phyloP scores from a whole-genome alignment of 2,888 invertebrate species.

The Leucoptera coffeella region DNA sequence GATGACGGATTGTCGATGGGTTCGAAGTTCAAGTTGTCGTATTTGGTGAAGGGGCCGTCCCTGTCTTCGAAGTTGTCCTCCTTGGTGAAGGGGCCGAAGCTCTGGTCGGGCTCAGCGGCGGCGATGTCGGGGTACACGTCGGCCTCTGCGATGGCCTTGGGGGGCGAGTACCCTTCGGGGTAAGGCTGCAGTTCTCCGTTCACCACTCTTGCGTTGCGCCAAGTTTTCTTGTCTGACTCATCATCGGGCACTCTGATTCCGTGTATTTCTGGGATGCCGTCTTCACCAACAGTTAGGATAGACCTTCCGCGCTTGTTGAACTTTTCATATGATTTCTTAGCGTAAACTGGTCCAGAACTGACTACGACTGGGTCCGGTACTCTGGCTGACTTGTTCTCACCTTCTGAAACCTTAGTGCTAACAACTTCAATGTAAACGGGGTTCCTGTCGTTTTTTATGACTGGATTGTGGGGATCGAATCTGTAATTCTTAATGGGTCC shows the following conservation, averaged over 20 bases:
- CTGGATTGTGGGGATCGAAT: conserved; percentile 42
- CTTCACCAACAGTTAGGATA: conserved; percentile 58
- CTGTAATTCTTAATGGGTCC: conserved; percentile 37
- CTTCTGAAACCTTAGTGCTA: conserved; percentile 40
- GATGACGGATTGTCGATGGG: conserved; percentile 22
- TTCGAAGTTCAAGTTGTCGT: conserved; percentile 48
- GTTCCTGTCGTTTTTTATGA: conserved; percentile 48
- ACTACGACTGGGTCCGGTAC: conserved; percentile 66
- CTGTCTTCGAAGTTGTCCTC: conserved; percentile 52
- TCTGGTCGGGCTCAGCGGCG: conserved; percentile 21
- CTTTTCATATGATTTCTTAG: conserved; percentile 46
- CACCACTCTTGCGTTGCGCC: conserved; percentile 84
- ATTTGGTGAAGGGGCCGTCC: conserved; percentile 56
- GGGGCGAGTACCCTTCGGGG: conserved; percentile 62
- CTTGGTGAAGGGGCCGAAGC: conserved; percentile 56
- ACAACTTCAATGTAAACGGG: conserved; percentile 49
- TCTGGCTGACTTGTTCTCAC: conserved; percentile 35
- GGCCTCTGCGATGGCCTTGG: conserved; percentile 53
- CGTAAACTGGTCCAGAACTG: conserved; percentile 58
- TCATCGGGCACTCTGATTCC: conserved; percentile 81
- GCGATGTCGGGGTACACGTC: conserved; percentile 44
- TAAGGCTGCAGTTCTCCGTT: conserved; percentile 76
- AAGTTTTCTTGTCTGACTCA: conserved; percentile 73
- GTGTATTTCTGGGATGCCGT: conserved; percentile 75
- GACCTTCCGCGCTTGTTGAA: conserved; percentile 59